phyloP scores from a whole-genome alignment of 1,140 invertebrate genomes.

The Lepidotrigona ventralis region DNA sequence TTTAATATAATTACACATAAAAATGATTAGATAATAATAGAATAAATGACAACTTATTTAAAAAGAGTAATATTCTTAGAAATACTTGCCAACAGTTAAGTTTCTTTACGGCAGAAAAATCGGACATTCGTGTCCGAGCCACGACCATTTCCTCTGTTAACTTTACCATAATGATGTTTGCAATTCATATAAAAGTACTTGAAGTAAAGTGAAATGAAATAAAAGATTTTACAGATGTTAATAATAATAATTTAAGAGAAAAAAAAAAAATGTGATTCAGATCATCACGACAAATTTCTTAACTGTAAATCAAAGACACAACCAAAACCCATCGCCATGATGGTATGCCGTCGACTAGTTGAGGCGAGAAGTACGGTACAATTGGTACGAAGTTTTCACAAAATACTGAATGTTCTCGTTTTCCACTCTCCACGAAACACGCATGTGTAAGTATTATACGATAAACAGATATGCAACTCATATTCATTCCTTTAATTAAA shows the following conservation, averaged over 20 bases:
- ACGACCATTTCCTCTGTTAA: slow-evolving; percentile 95
- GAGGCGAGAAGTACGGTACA: slow-evolving; percentile 37
- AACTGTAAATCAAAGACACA: slow-evolving; percentile 14
- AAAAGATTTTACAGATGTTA: background rate
- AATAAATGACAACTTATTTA: background rate
- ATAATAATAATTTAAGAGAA: slow-evolving; percentile 15
- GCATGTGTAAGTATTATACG: background rate
- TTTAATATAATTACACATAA: background rate
- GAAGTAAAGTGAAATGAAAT: background rate
- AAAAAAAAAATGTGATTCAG: background rate
- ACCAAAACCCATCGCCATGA: slow-evolving; percentile 55
- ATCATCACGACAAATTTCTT: slow-evolving; percentile 55
- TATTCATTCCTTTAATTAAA: background rate
- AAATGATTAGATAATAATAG: background rate
- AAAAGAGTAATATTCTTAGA: background rate
- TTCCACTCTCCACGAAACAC: background rate
- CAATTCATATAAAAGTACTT: slow-evolving; percentile 11
- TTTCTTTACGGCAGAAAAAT: slow-evolving; percentile 90
- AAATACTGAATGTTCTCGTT: slow-evolving; percentile 10
- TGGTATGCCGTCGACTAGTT: slow-evolving; percentile 51
- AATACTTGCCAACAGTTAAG: slow-evolving; percentile 93
- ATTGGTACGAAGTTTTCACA: slow-evolving; percentile 40
- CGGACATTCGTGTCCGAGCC: slow-evolving; percentile 91
- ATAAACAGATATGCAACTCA: background rate
- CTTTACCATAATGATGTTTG: slow-evolving; percentile 83